Conservation (phyloP, 2,888 invertebrate genomes). For the Ectemnius lituratus region DNA sequence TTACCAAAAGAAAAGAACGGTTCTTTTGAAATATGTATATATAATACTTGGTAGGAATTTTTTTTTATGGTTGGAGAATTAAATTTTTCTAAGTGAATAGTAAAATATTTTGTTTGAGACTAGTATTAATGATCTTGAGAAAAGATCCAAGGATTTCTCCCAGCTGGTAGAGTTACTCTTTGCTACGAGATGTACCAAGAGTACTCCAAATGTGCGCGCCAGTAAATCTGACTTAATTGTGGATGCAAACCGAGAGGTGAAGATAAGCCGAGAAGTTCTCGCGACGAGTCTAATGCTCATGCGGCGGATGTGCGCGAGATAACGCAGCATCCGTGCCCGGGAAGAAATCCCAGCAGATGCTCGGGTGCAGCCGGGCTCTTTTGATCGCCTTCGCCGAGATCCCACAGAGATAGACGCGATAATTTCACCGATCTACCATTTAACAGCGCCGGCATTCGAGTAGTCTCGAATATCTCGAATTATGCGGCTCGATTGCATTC, state of each 20-base stretch:
- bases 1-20: too few relatives aligned
- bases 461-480: background rate
- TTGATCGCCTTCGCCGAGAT: conserved; percentile 2
- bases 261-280: background rate
- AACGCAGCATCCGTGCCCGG: background rate
- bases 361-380: background rate
- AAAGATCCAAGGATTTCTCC: too few relatives aligned
- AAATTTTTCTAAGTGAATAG: too few relatives aligned
- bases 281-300: conserved; percentile 1
- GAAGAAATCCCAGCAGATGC: conserved; percentile 2
- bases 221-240: too few relatives aligned
- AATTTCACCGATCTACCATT: conserved; percentile 3
- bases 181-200: too few relatives aligned
- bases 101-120: too few relatives aligned
- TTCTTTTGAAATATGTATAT: too few relatives aligned
- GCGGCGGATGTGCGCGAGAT: background rate
- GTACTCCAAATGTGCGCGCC: too few relatives aligned
- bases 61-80: too few relatives aligned
- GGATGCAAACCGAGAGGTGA: background rate
- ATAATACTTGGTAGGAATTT: too few relatives aligned
- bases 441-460: background rate
- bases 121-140: too few relatives aligned
- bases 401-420: background rate
- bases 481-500: conserved; percentile 6
- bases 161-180: too few relatives aligned